Conservation (phyloP, 2,888 invertebrate species). For the Syritta pipiens region DNA sequence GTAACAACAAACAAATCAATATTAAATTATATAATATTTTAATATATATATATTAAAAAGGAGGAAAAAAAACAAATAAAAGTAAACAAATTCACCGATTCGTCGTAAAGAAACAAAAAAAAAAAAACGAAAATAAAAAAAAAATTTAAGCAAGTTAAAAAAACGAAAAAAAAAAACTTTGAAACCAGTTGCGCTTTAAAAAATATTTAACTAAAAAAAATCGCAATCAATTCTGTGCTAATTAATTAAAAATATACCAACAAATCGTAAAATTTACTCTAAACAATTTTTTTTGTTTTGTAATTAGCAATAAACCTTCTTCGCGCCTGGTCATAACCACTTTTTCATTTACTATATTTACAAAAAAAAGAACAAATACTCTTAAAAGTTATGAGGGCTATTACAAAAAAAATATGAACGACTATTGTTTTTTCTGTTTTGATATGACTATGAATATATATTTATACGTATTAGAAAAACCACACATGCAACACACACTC, state of each 20-base stretch:
- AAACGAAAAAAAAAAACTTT: constrained; percentile 34
- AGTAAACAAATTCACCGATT: constrained; percentile 49
- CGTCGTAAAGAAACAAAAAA: constrained; percentile 14
- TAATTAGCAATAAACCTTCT: constrained; percentile 25
- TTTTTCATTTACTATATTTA: constrained; percentile 4
- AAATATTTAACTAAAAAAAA: background rate
- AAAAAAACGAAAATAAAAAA: constrained; percentile 6
- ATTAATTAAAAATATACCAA: constrained; percentile 3
- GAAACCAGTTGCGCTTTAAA: constrained; percentile 57
- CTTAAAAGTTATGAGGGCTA: no score
- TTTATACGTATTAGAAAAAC: constrained; percentile 33
- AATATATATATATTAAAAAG: constrained; percentile 21
- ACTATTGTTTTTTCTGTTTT: constrained; percentile 32
- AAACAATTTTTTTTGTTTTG: no score
- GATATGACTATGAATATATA: constrained; percentile 9
- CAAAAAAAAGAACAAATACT: constrained; percentile 23
- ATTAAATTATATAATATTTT: constrained; percentile 39
- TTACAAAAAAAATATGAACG: constrained; percentile 24
- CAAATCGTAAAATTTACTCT: constrained; percentile 4
- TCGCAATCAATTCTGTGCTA: constrained; percentile 46
- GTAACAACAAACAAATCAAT: constrained; percentile 26
- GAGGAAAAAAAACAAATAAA: constrained; percentile 31
- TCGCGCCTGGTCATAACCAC: constrained; percentile 34
- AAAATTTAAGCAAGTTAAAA: constrained; percentile 12
- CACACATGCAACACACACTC: constrained; percentile 19